Conservation (phyloP, 1,140 invertebrate genomes). For the Drosophila asahinai region DNA sequence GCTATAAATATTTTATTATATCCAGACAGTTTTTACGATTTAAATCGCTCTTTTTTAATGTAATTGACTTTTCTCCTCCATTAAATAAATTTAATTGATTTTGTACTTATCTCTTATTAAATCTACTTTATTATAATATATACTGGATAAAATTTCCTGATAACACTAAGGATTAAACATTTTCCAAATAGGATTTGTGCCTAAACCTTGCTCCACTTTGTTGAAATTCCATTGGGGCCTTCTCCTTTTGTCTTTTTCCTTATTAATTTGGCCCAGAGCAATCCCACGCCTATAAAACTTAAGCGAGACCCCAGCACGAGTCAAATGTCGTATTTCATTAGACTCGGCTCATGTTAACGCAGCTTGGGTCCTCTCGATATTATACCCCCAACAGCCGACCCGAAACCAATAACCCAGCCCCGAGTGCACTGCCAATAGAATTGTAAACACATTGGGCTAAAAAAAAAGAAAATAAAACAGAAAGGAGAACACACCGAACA, state of each 20-base stretch:
- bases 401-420: conserved; percentile 23
- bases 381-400: conserved; percentile 16
- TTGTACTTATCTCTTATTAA: neutral
- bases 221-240: conserved; percentile 18
- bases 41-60: too few relatives aligned
- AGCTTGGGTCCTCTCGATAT: conserved; percentile 38
- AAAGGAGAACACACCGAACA: neutral
- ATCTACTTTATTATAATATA: too few relatives aligned
- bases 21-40: too few relatives aligned
- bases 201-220: conserved; percentile 5
- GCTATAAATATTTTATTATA: too few relatives aligned
- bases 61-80: too few relatives aligned
- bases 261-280: conserved; percentile 63
- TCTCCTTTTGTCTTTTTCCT: conserved; percentile 32
- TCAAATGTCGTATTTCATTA: conserved; percentile 84
- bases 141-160: too few relatives aligned
- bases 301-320: conserved; percentile 66
- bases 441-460: conserved; percentile 69
- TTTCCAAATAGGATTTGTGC: too few relatives aligned
- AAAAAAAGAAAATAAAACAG: conserved; percentile 41
- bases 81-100: neutral
- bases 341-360: conserved; percentile 67
- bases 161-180: too few relatives aligned
- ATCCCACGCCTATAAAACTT: conserved; percentile 78
- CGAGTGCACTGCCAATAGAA: conserved; percentile 68